Percentiles rank a stretch among this genome's conserved stretches.
Conservation (phyloP, 2,113 vertebrate species). For the Laticauda laticaudata region DNA sequence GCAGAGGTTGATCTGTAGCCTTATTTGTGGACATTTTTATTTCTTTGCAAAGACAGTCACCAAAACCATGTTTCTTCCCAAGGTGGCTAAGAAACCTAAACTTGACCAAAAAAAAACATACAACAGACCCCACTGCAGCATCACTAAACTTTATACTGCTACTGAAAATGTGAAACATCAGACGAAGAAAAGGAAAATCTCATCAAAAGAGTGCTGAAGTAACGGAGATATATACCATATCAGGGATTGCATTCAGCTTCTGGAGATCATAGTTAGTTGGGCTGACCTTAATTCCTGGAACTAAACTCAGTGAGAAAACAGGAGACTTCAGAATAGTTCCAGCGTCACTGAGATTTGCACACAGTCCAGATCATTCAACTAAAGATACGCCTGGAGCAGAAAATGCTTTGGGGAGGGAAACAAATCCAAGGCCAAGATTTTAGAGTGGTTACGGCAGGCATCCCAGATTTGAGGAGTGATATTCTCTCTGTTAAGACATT, state of each 20-base stretch:
- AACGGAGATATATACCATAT: conserved; percentile 61
- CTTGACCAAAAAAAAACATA: conserved; percentile 66
- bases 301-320: conserved; percentile 20
- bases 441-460: conserved; percentile 31
- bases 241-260: conserved; percentile 57
- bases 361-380: conserved; percentile 37
- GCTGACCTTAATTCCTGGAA: conserved; percentile 63
- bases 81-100: conserved; percentile 67
- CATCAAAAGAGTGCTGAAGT: conserved; percentile 40
- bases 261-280: conserved; percentile 65
- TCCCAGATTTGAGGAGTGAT: neutral
- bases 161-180: conserved; percentile 66
- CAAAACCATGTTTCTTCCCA: conserved; percentile 71
- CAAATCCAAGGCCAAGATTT: conserved; percentile 43
- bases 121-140: conserved; percentile 53
- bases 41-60: conserved; percentile 74
- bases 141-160: conserved; percentile 63
- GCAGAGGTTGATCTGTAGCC: conserved; percentile 84
- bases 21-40: conserved; percentile 81
- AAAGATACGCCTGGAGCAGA: conserved; percentile 49
- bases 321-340: conserved; percentile 50
- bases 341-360: conserved; percentile 55
- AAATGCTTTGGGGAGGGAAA: conserved; percentile 33
- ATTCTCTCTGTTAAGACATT: conserved; percentile 7
- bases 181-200: conserved; percentile 25